phyloP scores from a whole-genome alignment of 2,888 invertebrate species.

The Drosophila limbata region DNA sequence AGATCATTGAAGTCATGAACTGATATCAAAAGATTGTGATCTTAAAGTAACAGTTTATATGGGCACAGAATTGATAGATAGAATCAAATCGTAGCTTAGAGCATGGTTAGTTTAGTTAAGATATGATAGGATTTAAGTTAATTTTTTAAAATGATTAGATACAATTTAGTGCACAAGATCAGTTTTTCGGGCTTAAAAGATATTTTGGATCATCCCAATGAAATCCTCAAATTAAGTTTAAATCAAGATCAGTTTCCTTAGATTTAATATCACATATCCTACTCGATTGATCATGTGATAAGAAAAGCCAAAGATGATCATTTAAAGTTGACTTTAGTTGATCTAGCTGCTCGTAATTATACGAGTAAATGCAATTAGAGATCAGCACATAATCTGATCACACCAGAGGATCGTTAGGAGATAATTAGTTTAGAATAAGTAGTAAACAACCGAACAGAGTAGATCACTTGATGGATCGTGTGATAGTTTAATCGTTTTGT shows the following conservation, averaged over 20 bases:
- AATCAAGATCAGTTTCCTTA: not conserved
- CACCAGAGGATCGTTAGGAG: conserved; percentile 8
- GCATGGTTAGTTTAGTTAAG: too few relatives aligned
- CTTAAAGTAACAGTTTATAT: not conserved
- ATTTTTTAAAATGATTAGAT: too few relatives aligned
- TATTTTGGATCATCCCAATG: too few relatives aligned
- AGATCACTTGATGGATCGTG: conserved; percentile 16
- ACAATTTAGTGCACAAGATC: too few relatives aligned
- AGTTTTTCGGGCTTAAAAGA: too few relatives aligned
- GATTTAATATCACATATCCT: not conserved
- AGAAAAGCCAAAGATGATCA: not conserved
- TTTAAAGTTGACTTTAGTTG: conserved; percentile 3
- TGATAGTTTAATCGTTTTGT: conserved; percentile 8
- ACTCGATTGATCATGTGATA: not conserved
- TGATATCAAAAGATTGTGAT: too few relatives aligned
- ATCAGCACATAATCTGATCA: conserved; percentile 15
- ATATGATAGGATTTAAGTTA: too few relatives aligned
- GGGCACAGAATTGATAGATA: too few relatives aligned
- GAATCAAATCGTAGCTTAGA: too few relatives aligned
- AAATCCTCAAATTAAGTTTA: not conserved
- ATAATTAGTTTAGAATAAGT: conserved; percentile 2
- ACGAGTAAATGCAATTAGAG: not conserved
- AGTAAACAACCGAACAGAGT: conserved; percentile 11
- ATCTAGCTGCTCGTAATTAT: conserved; percentile 1
- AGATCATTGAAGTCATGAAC: too few relatives aligned